These are phyloP conservation scores for Leptura quadrifasciata DNA, from an alignment of 2,888 invertebrate genomes.

Conservation along the genomic window DNA sequence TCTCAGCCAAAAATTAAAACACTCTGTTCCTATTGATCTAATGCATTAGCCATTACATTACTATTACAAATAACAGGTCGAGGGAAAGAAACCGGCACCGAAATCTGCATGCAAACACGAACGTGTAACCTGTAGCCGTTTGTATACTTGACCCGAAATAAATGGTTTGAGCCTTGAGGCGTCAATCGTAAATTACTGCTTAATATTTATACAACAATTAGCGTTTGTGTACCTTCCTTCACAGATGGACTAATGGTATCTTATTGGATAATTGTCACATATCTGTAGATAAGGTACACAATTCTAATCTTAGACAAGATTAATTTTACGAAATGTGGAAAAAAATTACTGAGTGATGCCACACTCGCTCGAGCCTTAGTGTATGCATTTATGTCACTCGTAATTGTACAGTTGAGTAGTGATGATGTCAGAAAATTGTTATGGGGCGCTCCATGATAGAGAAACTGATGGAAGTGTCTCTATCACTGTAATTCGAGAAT, in stretches of 20 bases:
- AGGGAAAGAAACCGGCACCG: conserved; percentile 11
- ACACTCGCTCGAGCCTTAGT: too few species aligned
- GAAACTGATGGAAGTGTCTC: too few species aligned
- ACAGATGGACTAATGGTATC: not conserved
- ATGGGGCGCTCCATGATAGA: too few species aligned
- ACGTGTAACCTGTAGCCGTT: not conserved
- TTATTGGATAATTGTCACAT: not conserved
- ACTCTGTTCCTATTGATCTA: conserved; percentile 13
- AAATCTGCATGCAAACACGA: conserved; percentile 25
- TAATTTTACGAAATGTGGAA: too few species aligned
- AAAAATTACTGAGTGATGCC: too few species aligned
- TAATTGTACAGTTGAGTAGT: too few species aligned
- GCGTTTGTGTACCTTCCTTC: not conserved
- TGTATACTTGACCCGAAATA: not conserved
- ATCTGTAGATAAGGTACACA: too few species aligned
- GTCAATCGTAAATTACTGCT: not conserved
- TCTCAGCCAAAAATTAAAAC: not conserved
- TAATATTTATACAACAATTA: not conserved
- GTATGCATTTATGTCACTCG: too few species aligned
- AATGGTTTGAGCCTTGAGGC: not conserved
- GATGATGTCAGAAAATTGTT: too few species aligned
- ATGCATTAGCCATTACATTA: conserved; percentile 2
- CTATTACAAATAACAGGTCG: conserved; percentile 11
- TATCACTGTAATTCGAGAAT: too few species aligned
- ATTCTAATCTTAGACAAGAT: too few species aligned